These are phyloP conservation scores for Tachypleus tridentatus DNA, from an alignment of 1,140 invertebrate species.

Conservation along the genomic window DNA sequence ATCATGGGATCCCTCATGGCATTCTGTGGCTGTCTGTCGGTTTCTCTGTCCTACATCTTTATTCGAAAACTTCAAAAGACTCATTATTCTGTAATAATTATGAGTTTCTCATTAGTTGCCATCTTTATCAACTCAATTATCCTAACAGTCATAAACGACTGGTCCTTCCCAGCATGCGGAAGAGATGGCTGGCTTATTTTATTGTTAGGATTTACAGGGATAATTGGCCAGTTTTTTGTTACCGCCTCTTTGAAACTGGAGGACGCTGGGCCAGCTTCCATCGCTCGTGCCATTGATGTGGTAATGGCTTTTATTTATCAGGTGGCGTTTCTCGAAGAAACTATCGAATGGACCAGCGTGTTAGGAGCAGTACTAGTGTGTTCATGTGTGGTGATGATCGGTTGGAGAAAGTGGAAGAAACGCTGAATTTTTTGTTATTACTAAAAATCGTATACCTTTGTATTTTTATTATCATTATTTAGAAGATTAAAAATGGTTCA, in stretches of 20 bases:
- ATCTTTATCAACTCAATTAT: conserved; percentile 10
- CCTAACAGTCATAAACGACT: conserved; percentile 38
- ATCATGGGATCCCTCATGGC: conserved; percentile 34
- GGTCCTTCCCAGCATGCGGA: conserved; percentile 66
- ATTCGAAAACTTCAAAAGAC: conserved; percentile 69
- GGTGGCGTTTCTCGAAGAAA: conserved; percentile 47
- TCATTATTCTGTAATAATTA: conserved; percentile 80
- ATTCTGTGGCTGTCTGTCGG: conserved; percentile 63
- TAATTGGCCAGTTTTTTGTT: conserved; percentile 70
- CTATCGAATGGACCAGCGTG: conserved; percentile 66
- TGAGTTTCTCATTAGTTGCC: conserved; percentile 38
- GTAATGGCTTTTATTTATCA: conserved; percentile 87
- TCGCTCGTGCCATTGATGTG: conserved; percentile 66
- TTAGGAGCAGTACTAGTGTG: conserved; percentile 66
- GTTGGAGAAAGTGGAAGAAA: conserved; percentile 59
- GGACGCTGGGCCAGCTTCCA: conserved; percentile 75
- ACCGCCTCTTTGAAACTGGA: conserved; percentile 74
- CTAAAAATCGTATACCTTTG: too few relatives aligned
- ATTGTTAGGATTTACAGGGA: conserved; percentile 68
- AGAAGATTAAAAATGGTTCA: too few relatives aligned
- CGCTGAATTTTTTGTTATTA: too few relatives aligned
- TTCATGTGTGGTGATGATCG: conserved; percentile 65
- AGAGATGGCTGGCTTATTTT: conserved; percentile 62
- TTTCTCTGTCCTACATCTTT: conserved; percentile 72
- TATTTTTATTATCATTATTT: too few relatives aligned